Evolutionary conservation across 2,888 invertebrate species (phyloP).

Genomic region (Yponomeuta malinellus): DNA sequence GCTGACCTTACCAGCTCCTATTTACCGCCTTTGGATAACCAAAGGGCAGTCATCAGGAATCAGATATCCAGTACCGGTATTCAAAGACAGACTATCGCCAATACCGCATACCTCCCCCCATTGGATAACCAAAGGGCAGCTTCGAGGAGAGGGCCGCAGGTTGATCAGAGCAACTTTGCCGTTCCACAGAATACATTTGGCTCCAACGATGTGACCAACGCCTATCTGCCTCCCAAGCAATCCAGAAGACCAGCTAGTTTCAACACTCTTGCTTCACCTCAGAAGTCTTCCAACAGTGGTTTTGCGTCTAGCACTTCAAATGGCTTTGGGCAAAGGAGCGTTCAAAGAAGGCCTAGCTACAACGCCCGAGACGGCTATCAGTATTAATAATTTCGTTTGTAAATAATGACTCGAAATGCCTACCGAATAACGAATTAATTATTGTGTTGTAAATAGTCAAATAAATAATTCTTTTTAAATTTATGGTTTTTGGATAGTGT

Average conservation of each 20-base stretch:
- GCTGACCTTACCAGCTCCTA: background rate
- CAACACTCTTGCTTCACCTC: background rate
- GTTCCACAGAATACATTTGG: background rate
- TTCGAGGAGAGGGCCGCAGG: background rate
- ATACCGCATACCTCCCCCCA: background rate
- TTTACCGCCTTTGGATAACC: slow-evolving; percentile 2
- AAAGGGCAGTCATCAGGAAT: background rate
- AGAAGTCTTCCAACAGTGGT: slow-evolving; percentile 8
- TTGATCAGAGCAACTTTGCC: background rate
- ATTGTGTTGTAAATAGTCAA: slow-evolving; percentile 1
- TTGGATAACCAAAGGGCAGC: background rate
- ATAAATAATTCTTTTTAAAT: background rate
- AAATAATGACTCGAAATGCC: slow-evolving; percentile 19
- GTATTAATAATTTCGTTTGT: slow-evolving; percentile 26
- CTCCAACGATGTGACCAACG: slow-evolving; percentile 28
- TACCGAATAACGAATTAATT: slow-evolving; percentile 26
- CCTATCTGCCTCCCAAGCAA: slow-evolving; percentile 41
- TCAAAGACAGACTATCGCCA: background rate
- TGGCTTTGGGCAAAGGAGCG: slow-evolving; percentile 25
- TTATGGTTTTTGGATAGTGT: background rate
- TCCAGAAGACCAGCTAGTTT: background rate
- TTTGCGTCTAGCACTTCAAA: background rate
- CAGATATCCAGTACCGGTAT: background rate
- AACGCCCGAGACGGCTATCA: slow-evolving; percentile 43
- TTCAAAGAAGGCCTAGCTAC: slow-evolving; percentile 31